These are phyloP conservation scores for Danio kyathit DNA, from an alignment of 2,797 vertebrate genomes.

Conservation along the genomic window DNA sequence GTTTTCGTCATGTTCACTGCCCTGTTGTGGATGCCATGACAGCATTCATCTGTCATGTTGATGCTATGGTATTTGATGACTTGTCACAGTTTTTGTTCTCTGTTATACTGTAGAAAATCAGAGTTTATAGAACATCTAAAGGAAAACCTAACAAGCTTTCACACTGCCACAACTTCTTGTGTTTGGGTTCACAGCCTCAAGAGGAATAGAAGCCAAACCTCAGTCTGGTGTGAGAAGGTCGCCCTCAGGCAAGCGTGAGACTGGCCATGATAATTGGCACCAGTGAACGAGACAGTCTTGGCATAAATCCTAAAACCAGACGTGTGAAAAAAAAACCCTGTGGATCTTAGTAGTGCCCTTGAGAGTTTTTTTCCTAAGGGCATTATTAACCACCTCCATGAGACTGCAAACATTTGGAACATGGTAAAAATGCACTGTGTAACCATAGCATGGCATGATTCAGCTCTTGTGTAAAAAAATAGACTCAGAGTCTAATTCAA, in stretches of 20 bases:
- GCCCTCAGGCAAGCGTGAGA: constrained; percentile 52
- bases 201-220: constrained; percentile 59
- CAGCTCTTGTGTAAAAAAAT: background rate
- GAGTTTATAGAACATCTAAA: constrained; percentile 2
- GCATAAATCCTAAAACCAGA: constrained; percentile 10
- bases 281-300: constrained; percentile 61
- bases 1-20: background rate
- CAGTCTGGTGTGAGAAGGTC: constrained; percentile 20
- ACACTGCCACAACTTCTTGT: background rate
- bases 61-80: background rate
- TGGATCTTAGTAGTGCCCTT: constrained; percentile 24
- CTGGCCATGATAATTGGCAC: constrained; percentile 63
- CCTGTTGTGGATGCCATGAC: background rate
- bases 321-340: constrained; percentile 23
- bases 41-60: constrained; percentile 9
- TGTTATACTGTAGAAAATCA: constrained; percentile 1
- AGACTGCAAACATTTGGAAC: background rate
- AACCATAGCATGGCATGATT: background rate
- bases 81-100: background rate
- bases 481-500: background rate
- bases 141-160: constrained; percentile 30
- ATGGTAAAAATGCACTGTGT: constrained; percentile 2
- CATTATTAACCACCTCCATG: constrained; percentile 33
- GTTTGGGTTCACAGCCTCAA: constrained; percentile 34
- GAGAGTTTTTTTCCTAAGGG: constrained; percentile 25